phyloP scores from a whole-genome alignment of 2,888 invertebrate species.

The Aethes cnicana region DNA sequence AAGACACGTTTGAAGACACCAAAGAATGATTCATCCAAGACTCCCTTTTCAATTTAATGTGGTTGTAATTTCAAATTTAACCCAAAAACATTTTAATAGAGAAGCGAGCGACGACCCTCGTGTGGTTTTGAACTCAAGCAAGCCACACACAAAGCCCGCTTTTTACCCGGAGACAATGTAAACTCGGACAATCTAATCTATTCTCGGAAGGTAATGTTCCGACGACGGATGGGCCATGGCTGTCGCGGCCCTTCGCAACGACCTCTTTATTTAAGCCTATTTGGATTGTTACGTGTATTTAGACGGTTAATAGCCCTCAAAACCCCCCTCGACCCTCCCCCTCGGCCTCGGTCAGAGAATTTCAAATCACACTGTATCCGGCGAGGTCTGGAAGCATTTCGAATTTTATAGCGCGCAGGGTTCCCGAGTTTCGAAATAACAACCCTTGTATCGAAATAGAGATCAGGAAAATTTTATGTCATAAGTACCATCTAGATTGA shows the following conservation, averaged over 20 bases:
- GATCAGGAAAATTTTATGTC: no score
- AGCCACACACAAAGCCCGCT: background rate
- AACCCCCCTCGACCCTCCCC: background rate
- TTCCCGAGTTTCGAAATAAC: background rate
- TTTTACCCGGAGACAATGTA: constrained; percentile 1
- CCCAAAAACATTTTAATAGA: no score
- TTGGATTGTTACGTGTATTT: constrained; percentile 23
- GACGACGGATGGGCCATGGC: background rate
- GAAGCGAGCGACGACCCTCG: background rate
- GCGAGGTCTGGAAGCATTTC: constrained; percentile 8
- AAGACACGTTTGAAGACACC: no score
- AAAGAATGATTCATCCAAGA: no score
- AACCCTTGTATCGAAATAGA: no score
- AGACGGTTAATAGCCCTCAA: constrained; percentile 21
- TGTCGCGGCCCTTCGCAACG: constrained; percentile 7
- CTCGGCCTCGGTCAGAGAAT: background rate
- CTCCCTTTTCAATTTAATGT: no score
- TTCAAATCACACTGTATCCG: constrained; percentile 12
- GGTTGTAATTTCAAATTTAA: no score
- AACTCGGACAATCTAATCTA: constrained; percentile 5
- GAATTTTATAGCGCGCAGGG: background rate
- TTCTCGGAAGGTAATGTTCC: constrained; percentile 10
- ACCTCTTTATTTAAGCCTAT: constrained; percentile 19
- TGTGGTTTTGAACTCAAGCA: background rate
- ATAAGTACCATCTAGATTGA: no score